Percentiles rank a stretch among this genome's conserved stretches.
Conservation (phyloP, 2,113 vertebrate species). For the Gallinago jamesoni region DNA sequence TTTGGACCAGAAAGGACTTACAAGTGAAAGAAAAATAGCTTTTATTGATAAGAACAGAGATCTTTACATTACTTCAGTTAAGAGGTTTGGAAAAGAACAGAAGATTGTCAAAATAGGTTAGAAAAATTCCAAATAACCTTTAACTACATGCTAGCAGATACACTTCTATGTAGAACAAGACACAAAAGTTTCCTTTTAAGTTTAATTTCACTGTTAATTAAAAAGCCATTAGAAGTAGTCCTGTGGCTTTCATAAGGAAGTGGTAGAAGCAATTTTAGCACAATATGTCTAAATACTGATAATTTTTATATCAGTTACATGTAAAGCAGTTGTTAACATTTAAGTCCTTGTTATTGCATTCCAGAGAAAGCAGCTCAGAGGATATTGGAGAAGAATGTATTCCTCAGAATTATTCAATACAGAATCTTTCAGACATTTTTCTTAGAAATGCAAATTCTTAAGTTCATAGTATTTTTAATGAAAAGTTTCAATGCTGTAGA, state of each 20-base stretch:
- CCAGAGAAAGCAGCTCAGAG: neutral
- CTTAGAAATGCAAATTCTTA: neutral
- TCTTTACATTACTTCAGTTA: slow-evolving; percentile 89
- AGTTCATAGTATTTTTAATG: neutral
- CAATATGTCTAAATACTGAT: neutral
- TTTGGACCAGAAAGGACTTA: slow-evolving; percentile 90
- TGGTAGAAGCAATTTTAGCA: neutral
- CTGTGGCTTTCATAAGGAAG: neutral
- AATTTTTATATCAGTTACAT: neutral
- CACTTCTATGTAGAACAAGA: neutral
- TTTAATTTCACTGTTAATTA: too few relatives aligned
- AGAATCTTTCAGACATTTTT: neutral
- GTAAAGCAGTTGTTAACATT: neutral
- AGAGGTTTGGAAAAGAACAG: slow-evolving; percentile 87
- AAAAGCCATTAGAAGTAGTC: neutral
- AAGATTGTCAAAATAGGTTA: slow-evolving; percentile 93
- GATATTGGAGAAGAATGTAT: neutral
- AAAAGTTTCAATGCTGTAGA: neutral
- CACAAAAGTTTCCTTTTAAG: neutral
- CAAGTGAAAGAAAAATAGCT: slow-evolving; percentile 89
- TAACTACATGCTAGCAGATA: neutral
- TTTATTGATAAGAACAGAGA: slow-evolving; percentile 97
- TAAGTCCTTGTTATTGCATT: neutral
- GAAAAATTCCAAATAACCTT: neutral
- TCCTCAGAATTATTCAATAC: neutral